phyloP scores from a whole-genome alignment of 2,113 vertebrate genomes.

The Kobus ellipsiprymnus region DNA sequence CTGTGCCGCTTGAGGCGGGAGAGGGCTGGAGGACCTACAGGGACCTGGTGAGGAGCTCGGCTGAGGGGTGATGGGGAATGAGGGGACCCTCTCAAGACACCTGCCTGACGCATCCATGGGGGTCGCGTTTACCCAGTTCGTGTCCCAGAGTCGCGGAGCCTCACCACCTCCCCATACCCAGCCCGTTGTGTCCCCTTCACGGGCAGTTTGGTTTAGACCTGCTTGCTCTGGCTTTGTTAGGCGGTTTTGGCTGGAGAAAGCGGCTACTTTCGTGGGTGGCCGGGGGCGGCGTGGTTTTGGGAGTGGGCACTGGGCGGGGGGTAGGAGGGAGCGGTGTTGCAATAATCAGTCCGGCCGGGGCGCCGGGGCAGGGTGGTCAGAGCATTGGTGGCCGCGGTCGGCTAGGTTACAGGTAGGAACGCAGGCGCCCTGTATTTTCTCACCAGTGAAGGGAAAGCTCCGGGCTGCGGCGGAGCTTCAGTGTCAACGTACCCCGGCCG shows the following conservation, averaged over 20 bases:
- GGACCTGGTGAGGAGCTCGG: constrained; percentile 29
- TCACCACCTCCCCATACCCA: background rate
- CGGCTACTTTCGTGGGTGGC: constrained; percentile 18
- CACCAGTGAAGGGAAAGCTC: background rate
- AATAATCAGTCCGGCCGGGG: background rate
- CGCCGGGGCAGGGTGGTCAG: constrained; percentile 6
- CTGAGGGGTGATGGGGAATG: background rate
- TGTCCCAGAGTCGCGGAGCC: background rate
- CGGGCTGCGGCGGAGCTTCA: background rate
- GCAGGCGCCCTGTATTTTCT: background rate
- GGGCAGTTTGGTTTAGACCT: constrained; percentile 11
- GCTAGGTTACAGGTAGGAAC: constrained; percentile 64
- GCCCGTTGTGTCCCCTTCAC: constrained; percentile 18
- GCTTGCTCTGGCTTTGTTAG: constrained; percentile 24
- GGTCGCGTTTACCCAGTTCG: background rate
- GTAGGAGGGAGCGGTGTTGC: background rate
- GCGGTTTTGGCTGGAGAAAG: constrained; percentile 3
- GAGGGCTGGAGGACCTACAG: background rate
- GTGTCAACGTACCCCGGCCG: background rate
- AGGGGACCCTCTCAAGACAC: background rate
- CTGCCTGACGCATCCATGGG: background rate
- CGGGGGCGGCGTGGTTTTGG: background rate
- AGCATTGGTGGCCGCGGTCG: background rate
- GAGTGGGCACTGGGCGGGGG: background rate
- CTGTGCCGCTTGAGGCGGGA: background rate